These are phyloP conservation scores for Nineta flava DNA, from an alignment of 2,888 invertebrate species.

Conservation along the genomic window DNA sequence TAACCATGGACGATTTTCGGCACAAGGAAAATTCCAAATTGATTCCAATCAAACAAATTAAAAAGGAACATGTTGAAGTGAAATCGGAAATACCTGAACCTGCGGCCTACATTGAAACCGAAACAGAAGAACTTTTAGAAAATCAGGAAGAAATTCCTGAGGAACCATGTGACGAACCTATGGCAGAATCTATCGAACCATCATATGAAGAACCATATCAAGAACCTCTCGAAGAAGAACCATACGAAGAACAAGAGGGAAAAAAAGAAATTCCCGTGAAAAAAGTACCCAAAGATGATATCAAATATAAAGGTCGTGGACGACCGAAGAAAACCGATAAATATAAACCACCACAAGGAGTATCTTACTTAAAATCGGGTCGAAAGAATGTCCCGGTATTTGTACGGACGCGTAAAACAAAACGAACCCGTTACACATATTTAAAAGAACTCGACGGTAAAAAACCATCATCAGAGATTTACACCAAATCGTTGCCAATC, in stretches of 20 bases:
- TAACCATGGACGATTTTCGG: background rate
- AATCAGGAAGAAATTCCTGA: background rate
- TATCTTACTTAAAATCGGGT: slow-evolving; percentile 5
- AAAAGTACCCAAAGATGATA: background rate
- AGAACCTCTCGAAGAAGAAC: background rate
- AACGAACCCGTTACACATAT: background rate
- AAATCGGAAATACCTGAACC: slow-evolving; percentile 3
- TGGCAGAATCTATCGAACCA: background rate
- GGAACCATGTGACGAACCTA: background rate
- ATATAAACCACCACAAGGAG: slow-evolving; percentile 4
- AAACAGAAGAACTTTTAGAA: background rate
- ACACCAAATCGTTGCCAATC: background rate
- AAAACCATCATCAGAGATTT: background rate
- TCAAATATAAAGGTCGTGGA: background rate
- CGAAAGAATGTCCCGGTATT: background rate
- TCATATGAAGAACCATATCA: no score
- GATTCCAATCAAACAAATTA: background rate
- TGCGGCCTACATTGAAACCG: slow-evolving; percentile 3
- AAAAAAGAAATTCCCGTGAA: background rate
- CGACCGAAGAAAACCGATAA: slow-evolving; percentile 2
- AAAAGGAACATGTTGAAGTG: background rate
- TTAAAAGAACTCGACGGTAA: background rate
- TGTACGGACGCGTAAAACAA: background rate
- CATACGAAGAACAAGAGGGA: background rate
- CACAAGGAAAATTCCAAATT: background rate